Evolutionary conservation across 2,888 invertebrate genomes (phyloP).

Genomic region (Aspidiotus rigidus): DNA sequence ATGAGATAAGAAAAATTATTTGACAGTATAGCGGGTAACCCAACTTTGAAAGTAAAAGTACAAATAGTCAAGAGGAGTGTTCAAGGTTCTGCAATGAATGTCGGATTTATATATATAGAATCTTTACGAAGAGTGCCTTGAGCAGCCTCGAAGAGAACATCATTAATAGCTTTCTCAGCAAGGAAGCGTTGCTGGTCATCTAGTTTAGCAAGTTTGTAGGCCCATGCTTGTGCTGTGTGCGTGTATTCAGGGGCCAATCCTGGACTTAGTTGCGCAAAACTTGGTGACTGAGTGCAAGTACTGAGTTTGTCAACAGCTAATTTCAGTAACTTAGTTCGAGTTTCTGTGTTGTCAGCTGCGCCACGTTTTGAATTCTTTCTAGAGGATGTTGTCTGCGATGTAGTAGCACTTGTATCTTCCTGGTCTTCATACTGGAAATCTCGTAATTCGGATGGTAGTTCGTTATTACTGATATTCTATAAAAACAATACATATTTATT

Average conservation of each 20-base stretch:
- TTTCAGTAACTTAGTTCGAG: neutral
- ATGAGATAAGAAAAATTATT: no score
- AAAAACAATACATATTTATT: slow-evolving; percentile 1
- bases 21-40: no score
- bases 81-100: no score
- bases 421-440: neutral
- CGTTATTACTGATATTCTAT: neutral
- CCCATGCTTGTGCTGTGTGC: neutral
- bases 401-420: neutral
- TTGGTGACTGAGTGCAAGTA: neutral
- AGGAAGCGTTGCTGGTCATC: neutral
- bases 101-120: no score
- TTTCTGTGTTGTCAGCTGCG: neutral
- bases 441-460: neutral
- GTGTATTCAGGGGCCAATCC: neutral
- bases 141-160: neutral
- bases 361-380: neutral
- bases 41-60: no score
- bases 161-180: neutral
- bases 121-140: neutral
- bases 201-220: neutral
- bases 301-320: neutral
- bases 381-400: neutral
- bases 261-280: neutral
- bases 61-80: no score